Evolutionary conservation across 2,797 vertebrate species (phyloP).

Genomic region (Amblyopsis hoosieri): DNA sequence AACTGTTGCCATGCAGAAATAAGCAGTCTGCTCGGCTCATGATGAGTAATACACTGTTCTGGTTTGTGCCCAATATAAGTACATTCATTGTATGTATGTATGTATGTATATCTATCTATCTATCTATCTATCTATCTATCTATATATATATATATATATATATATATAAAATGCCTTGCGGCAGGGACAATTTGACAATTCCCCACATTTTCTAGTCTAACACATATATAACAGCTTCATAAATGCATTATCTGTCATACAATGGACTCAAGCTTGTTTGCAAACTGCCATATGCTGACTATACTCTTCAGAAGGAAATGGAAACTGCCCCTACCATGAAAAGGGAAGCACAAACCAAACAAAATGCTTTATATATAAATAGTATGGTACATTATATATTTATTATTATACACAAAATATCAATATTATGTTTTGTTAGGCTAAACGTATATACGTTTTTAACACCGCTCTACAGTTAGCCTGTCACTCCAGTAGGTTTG

Average conservation of each 20-base stretch:
- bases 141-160: too few species aligned
- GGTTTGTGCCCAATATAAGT: conserved; percentile 55
- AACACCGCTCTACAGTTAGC: conserved; percentile 54
- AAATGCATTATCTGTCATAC: neutral
- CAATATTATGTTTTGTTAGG: conserved; percentile 7
- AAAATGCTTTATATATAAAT: too few species aligned
- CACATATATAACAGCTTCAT: too few species aligned
- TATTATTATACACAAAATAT: neutral
- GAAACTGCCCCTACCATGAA: conserved; percentile 26
- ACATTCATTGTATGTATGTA: conserved; percentile 61
- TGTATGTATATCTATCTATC: too few species aligned
- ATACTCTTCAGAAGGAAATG: conserved; percentile 27
- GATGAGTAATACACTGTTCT: conserved; percentile 66
- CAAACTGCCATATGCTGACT: conserved; percentile 59
- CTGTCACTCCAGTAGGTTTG: conserved; percentile 68
- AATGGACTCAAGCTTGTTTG: conserved; percentile 48
- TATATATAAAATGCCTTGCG: conserved; percentile 35
- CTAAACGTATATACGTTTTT: conserved; percentile 25
- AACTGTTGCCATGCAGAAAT: conserved; percentile 69
- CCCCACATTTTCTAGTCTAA: too few species aligned
- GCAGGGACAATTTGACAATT: neutral
- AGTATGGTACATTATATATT: too few species aligned
- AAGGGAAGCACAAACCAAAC: neutral
- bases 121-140: too few species aligned
- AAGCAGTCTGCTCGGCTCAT: conserved; percentile 36